Base-by-base conservation (phyloP, 1,140 invertebrate species). In the Scaptomyza graminum region DNA sequence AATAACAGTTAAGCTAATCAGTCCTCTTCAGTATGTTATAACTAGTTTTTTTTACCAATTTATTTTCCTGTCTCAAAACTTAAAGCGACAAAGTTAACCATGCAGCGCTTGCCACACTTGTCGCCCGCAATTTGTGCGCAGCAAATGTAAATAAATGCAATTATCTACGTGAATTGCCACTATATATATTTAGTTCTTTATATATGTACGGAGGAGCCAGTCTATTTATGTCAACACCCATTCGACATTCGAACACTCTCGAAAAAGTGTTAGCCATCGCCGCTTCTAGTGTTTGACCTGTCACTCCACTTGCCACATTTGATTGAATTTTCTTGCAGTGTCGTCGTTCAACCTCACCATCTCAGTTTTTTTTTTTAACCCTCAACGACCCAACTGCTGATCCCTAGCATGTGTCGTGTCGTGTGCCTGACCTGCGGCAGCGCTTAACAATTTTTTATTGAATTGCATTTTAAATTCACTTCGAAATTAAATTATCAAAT, bases 401-500 rank as follows among this genome's bases (percentile, higher is more conserved):
- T 18, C 18, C 28, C 28, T 0, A n/a, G 47, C 13, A 28, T 43
- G 34, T 41, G 34, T 25, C 5, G 31, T 34, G 18, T 18, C 18
- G 18, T 7, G 28, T 28, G 5, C 2, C 18, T 22, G 28, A 18
- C 15, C 8, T 12, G 16, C 1, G 11, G 18, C 15, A 25, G 22
- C 22, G 31, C 16, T 51, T 5, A 43, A 37, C 41, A 4, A 22
- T 66, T 57, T 57, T 64, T 65, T 57, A 57, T 65, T 59, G 39
- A 71, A 66, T 65, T 73, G 34, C 62, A 68, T 68, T 68, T 68
- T 56, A 76, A 79, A 84, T 83, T 76, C 61, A 57, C 55, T 73
- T 63, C 55, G 50, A 67, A 84, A 85, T 70, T 50, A 78, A 84
- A 84, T 84, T 84, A 79, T 74, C 67, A 71, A 74, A 77, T 79